Evolutionary conservation across 2,888 invertebrate species (phyloP), one percentile per base, ranked within the genome.

Genomic region (Ischnus inquisitorius): DNA sequence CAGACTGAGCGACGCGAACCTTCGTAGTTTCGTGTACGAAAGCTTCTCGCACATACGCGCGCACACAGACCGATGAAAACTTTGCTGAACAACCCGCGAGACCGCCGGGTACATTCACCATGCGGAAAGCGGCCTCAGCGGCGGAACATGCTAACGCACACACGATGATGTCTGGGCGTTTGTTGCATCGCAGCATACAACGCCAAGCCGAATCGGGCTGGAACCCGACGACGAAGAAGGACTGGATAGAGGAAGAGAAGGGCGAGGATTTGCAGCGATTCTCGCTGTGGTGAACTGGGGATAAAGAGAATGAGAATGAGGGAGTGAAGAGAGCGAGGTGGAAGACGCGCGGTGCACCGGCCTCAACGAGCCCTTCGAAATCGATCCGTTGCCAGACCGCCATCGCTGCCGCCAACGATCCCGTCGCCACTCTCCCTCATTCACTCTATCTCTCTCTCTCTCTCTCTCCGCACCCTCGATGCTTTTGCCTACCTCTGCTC

Each of bases 101-200:
- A 60, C 57, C 57, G 25, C 51, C 19, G 19, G 25, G 57, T 19
- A 14, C 25, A 57, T 14, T n/a, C 57, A 14, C 12, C 25, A 22
- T 22, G 22, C 57, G 57, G 25, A 57, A 22, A 57, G 12, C 22
- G 3, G 57, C 57, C 57, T 25, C 57, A 46, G 25, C 57, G 57
- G 25, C 34, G 19, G 57, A 57, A 57, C 57, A 19, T 19, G 51
- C 51, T 51, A 19, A 22, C 39, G 74, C 19, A 25, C 60, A 54
- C 46, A n/a, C 62, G 48, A 64, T 68, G 89, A 89, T 88, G 92
- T 92, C 92, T 92, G 90, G 91, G 89, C 90, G 91, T 91, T 92
- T 92, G 92, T 90, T 92, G 92, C 92, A 91, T 90, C 91, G 90
- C 89, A 89, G 86, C 85, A 22, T 6, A n/a, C n/a, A 79, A 85